These are phyloP conservation scores for Lethenteron camtschaticum DNA, from an alignment of 2,113 vertebrate genomes.

Conservation along the genomic window DNA sequence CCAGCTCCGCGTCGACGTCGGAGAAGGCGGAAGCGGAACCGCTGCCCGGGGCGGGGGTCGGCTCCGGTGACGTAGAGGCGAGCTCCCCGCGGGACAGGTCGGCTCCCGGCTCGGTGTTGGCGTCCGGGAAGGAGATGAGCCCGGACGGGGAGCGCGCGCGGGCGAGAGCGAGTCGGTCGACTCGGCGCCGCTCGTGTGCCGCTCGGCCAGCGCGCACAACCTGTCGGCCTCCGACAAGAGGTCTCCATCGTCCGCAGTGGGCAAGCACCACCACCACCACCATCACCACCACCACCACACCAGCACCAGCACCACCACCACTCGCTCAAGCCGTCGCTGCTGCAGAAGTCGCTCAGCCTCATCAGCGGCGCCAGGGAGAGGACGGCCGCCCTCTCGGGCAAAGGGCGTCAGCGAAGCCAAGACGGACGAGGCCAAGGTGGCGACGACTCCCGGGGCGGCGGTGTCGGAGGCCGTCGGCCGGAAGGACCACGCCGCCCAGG, in stretches of 20 bases:
- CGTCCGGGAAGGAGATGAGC: slow-evolving; percentile 17
- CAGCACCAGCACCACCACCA: not conserved
- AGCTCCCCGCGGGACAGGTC: slow-evolving; percentile 17
- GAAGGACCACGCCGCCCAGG: slow-evolving; percentile 6
- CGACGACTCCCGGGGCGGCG: slow-evolving; percentile 12
- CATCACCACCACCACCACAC: not conserved
- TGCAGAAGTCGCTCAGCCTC: slow-evolving; percentile 45
- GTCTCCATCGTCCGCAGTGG: no score
- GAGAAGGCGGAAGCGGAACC: slow-evolving; percentile 1
- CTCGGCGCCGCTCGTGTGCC: slow-evolving; percentile 33
- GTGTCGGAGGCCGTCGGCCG: slow-evolving; percentile 3
- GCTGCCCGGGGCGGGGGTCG: slow-evolving; percentile 5
- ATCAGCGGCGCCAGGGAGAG: slow-evolving; percentile 16
- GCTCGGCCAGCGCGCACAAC: slow-evolving; percentile 66
- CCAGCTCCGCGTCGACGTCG: not conserved
- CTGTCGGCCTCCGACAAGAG: slow-evolving; percentile 25
- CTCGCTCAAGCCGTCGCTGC: slow-evolving; percentile 14
- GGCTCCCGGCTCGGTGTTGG: slow-evolving; percentile 16
- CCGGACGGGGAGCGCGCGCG: slow-evolving; percentile 18
- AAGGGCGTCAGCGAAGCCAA: slow-evolving; percentile 17
- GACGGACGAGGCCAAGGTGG: slow-evolving; percentile 9
- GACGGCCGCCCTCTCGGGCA: slow-evolving; percentile 22
- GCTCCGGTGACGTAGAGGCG: slow-evolving; percentile 12
- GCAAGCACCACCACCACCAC: slow-evolving; percentile 22
- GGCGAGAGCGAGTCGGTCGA: slow-evolving; percentile 32